Evolutionary conservation across 2,888 invertebrate species (phyloP).

Genomic region (Automeris io): DNA sequence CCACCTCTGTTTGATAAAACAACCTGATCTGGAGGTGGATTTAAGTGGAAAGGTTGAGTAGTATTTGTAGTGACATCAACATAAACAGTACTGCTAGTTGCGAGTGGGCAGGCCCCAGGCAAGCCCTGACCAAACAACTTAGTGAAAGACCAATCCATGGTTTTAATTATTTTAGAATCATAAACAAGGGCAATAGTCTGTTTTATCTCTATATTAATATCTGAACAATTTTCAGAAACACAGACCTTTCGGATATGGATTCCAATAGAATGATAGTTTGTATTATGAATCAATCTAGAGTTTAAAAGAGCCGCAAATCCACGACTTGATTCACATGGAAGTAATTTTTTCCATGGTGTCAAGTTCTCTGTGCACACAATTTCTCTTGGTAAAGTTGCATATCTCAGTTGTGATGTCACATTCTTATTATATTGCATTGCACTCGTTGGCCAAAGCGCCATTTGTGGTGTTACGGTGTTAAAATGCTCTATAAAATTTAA

Average conservation of each 20-base stretch:
- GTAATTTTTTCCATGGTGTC: slow-evolving; percentile 97
- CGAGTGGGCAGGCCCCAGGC: slow-evolving; percentile 88
- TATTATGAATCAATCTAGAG: slow-evolving; percentile 93
- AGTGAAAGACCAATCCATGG: slow-evolving; percentile 89
- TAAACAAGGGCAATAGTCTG: slow-evolving; percentile 93
- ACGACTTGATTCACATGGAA: slow-evolving; percentile 94
- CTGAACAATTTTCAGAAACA: slow-evolving; percentile 73
- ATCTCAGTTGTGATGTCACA: slow-evolving; percentile 79
- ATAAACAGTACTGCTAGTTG: slow-evolving; percentile 86
- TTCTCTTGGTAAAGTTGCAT: slow-evolving; percentile 95
- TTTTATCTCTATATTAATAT: slow-evolving; percentile 85
- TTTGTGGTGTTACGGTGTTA: slow-evolving; percentile 90
- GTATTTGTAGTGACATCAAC: slow-evolving; percentile 84
- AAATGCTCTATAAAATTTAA: slow-evolving; percentile 93
- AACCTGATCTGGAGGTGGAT: slow-evolving; percentile 77
- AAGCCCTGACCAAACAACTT: slow-evolving; percentile 92
- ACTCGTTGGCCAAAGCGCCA: slow-evolving; percentile 88
- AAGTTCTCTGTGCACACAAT: slow-evolving; percentile 99
- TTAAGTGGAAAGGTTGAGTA: slow-evolving; percentile 79
- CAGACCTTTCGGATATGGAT: slow-evolving; percentile 91
- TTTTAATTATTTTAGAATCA: slow-evolving; percentile 82
- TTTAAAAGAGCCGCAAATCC: slow-evolving; percentile 93
- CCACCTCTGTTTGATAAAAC: slow-evolving; percentile 82
- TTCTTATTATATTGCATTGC: slow-evolving; percentile 66
- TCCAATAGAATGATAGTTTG: slow-evolving; percentile 93